Evolutionary conservation across 2,113 vertebrate genomes (phyloP).

Genomic region (Eidolon helvum): DNA sequence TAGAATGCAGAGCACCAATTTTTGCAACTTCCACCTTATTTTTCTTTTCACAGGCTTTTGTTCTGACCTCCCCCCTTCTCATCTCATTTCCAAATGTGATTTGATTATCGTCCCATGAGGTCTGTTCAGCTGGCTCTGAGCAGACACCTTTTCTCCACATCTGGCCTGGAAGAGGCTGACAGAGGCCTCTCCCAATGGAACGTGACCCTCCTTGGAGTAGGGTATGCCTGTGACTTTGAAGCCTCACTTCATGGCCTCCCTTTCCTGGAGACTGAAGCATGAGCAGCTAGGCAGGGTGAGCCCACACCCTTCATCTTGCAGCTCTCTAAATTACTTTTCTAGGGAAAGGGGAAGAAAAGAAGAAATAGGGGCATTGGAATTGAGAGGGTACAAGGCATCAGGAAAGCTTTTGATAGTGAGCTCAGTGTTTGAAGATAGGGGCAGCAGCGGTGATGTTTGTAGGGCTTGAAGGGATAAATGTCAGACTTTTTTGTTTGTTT

Average conservation of each 20-base stretch:
- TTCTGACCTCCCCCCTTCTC: slow-evolving; percentile 40
- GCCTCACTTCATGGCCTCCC: neutral
- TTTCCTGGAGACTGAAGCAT: neutral
- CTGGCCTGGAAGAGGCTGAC: neutral
- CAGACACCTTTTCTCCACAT: neutral
- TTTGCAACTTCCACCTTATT: slow-evolving; percentile 51
- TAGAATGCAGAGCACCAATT: slow-evolving; percentile 66
- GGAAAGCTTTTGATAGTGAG: neutral
- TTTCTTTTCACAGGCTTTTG: slow-evolving; percentile 61
- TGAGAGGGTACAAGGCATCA: neutral
- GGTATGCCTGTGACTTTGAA: neutral
- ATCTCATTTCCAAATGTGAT: slow-evolving; percentile 71
- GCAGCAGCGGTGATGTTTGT: neutral
- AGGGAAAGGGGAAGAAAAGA: neutral
- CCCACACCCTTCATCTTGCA: neutral
- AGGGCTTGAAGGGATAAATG: neutral
- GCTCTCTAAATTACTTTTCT: slow-evolving; percentile 18
- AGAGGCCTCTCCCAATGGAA: neutral
- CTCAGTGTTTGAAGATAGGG: neutral
- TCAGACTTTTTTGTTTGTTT: neutral
- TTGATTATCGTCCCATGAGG: slow-evolving; percentile 57
- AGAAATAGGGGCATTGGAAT: neutral
- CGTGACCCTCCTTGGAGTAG: neutral
- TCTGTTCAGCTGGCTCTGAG: slow-evolving; percentile 6
- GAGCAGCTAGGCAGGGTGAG: neutral